Conservation (phyloP, 2,888 invertebrate species). For the Eutolmus rufibarbis region DNA sequence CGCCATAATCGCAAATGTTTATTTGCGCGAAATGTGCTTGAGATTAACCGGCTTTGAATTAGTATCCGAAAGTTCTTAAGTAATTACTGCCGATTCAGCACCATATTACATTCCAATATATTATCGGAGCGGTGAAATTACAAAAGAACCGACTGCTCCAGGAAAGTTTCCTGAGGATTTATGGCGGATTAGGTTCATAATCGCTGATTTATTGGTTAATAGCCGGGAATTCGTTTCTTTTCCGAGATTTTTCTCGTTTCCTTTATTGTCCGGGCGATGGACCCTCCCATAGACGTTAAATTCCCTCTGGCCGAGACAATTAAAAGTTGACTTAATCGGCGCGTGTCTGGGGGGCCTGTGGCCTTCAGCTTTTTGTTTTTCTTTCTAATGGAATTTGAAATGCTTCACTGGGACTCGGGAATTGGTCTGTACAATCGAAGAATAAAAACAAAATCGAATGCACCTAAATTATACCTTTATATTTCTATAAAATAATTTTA, state of each 20-base stretch:
- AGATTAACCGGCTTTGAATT: slow-evolving; percentile 38
- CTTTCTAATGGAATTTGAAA: not conserved
- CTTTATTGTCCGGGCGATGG: not conserved
- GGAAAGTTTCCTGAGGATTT: slow-evolving; percentile 45
- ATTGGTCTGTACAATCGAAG: too few species aligned
- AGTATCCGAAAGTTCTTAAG: slow-evolving; percentile 42
- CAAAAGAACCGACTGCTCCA: slow-evolving; percentile 43
- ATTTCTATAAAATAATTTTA: too few species aligned
- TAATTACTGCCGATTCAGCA: slow-evolving; percentile 44
- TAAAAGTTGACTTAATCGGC: not conserved
- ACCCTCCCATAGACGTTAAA: not conserved
- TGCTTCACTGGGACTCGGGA: not conserved
- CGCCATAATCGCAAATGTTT: slow-evolving; percentile 25
- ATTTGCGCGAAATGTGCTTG: slow-evolving; percentile 21
- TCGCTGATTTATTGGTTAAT: slow-evolving; percentile 48
- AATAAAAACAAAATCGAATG: too few species aligned
- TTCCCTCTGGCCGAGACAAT: not conserved
- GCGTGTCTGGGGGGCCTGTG: not conserved
- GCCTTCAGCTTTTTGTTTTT: not conserved
- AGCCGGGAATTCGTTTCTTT: slow-evolving; percentile 43
- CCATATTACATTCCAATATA: slow-evolving; percentile 46
- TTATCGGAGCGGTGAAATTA: slow-evolving; percentile 44
- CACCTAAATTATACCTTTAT: too few species aligned
- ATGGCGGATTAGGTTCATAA: slow-evolving; percentile 47
- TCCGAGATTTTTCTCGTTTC: not conserved